phyloP scores from a whole-genome alignment of 2,797 vertebrate genomes.

The Carduelis carduelis region DNA sequence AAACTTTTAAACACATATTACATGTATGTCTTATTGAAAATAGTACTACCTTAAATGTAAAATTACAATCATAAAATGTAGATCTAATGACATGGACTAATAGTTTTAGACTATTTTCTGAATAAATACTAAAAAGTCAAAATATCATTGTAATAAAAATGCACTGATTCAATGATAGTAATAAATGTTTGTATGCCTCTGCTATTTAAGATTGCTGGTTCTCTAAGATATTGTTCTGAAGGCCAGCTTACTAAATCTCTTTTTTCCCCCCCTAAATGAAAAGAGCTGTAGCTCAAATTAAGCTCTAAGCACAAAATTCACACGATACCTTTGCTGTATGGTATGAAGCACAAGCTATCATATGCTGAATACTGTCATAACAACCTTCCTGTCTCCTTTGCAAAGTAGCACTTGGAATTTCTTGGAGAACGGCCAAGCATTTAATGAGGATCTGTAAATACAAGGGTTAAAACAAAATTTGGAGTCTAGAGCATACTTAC shows the following conservation, averaged over 20 bases:
- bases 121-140: neutral
- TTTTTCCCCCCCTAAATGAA: neutral
- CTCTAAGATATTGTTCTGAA: neutral
- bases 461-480: neutral
- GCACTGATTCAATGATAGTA: neutral
- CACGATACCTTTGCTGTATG: conserved; percentile 86
- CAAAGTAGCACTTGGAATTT: conserved; percentile 76
- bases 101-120: neutral
- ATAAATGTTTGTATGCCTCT: neutral
- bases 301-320: neutral
- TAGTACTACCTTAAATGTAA: neutral
- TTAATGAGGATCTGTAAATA: conserved; percentile 87
- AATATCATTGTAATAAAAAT: neutral
- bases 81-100: neutral
- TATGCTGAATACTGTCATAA: conserved; percentile 84
- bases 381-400: conserved; percentile 72
- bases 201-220: neutral
- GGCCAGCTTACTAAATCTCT: neutral
- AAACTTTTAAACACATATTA: neutral
- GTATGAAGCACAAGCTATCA: conserved; percentile 89
- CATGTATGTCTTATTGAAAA: neutral
- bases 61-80: neutral
- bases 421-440: conserved; percentile 87
- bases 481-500: neutral
- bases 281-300: neutral